A percentile compares a stretch with the other conserved stretches of the same genome.
phyloP scores from a whole-genome alignment of 1,140 invertebrate species.

The Drosophila leontia region DNA sequence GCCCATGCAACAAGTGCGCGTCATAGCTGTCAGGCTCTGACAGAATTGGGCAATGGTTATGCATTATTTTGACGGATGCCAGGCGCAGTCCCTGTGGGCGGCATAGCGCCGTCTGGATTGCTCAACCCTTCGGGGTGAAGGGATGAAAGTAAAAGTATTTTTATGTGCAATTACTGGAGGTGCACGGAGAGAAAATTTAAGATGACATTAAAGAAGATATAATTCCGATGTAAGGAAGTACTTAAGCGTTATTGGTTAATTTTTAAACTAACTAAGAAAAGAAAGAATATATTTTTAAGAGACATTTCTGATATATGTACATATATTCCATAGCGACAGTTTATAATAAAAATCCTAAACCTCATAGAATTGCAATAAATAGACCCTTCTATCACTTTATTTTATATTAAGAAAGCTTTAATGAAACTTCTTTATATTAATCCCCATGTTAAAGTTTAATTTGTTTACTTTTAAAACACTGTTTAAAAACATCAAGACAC shows the following conservation, averaged over 20 bases:
- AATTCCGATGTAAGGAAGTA: background rate
- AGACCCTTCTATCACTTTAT: too few species aligned
- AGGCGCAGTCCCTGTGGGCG: background rate
- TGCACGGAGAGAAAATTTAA: background rate
- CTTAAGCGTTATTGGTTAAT: background rate
- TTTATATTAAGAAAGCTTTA: too few species aligned
- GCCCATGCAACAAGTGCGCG: slow-evolving; percentile 50
- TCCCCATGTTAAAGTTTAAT: too few species aligned
- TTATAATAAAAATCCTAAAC: background rate
- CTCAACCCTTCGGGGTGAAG: background rate
- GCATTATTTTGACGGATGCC: slow-evolving; percentile 25
- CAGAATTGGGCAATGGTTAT: slow-evolving; percentile 32
- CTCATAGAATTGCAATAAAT: too few species aligned
- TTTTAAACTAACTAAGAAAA: background rate
- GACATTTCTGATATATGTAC: background rate
- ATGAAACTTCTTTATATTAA: too few species aligned
- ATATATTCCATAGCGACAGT: background rate
- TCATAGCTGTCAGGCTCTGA: slow-evolving; percentile 32
- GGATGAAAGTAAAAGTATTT: slow-evolving; percentile 9
- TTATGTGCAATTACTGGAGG: background rate
- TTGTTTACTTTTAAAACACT: too few species aligned
- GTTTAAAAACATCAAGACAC: background rate
- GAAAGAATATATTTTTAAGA: background rate
- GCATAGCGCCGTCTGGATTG: slow-evolving; percentile 21
- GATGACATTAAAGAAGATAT: background rate